Evolutionary conservation across 2,888 invertebrate species (phyloP), one percentile per base, ranked within the genome.

Genomic region (Plagiodera versicolora): DNA sequence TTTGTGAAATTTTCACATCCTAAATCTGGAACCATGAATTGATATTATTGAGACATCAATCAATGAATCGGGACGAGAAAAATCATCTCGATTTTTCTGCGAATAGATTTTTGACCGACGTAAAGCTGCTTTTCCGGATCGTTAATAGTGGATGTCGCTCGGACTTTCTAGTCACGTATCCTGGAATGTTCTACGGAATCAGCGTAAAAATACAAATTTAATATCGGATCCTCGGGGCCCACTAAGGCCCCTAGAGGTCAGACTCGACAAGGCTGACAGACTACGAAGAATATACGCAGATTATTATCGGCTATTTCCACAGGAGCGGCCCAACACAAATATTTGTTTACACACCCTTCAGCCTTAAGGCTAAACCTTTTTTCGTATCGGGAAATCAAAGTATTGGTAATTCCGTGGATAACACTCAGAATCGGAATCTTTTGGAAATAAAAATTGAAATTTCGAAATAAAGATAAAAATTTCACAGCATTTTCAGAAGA

Each of bases 191-290:
- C 82, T 81, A 82, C 81, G 82, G 84, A 84, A 84, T 84, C 84
- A 83, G 83, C 83, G 83, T 83, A 84, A 84, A 84, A 84, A 84
- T 84, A 84, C 83, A 84, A 84, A 84, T 84, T 84, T 84, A 84
- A 84, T 84, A 84, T 83, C 82, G 77, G 77, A 72, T 75, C 74
- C 74, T 72, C 74, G 75, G 74, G 75, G 75, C 74, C 73, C 73
- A 69, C 70, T 71, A 66, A 58, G 67, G 70, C 70, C 71, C 71
- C 64, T 14, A 3, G 71, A 73, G 74, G 74, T 72, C 74, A 68
- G 70, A 69, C 70, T 68, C 39, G 39, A 14, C 39, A 14, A 59
- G 47, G 65, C 62, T 60, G 53, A 51, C 60, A 58, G 64, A 61
- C 66, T 60, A 65, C 65, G 63, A 62, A 66, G 67, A 69, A 68